A percentile compares a stretch with the other conserved stretches of the same genome.
phyloP scores from a whole-genome alignment of 2,888 invertebrate genomes.

The Diaphora mendica region DNA sequence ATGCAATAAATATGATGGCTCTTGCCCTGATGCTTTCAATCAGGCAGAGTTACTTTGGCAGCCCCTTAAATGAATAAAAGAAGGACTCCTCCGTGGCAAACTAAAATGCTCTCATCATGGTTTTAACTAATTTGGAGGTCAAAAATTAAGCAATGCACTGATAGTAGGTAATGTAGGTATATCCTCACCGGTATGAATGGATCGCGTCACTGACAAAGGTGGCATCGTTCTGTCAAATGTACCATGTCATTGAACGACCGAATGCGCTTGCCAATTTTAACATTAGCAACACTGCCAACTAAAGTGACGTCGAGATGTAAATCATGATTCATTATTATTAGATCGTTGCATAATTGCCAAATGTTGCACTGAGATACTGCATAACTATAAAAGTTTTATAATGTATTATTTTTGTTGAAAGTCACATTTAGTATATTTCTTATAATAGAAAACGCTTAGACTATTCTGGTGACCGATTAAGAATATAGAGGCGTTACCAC shows the following conservation, averaged over 20 bases:
- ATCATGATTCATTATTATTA: conserved; percentile 58
- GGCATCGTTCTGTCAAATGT: conserved; percentile 53
- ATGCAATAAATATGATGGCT: too few species aligned
- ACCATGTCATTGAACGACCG: conserved; percentile 72
- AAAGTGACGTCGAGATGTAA: conserved; percentile 37
- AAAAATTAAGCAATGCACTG: neutral
- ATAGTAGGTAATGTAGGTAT: neutral
- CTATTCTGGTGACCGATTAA: neutral
- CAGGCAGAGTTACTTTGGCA: too few species aligned
- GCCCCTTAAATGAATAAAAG: too few species aligned
- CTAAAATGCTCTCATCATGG: neutral
- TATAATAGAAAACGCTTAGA: neutral
- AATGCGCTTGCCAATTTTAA: conserved; percentile 52
- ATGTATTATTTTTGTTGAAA: neutral
- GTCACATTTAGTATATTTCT: neutral
- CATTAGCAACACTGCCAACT: conserved; percentile 45
- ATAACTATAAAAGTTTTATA: conserved; percentile 22
- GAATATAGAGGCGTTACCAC: too few species aligned
- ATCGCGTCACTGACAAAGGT: conserved; percentile 60
- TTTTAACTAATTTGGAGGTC: neutral
- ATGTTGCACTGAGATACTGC: conserved; percentile 39
- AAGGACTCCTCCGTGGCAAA: neutral
- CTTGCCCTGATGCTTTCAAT: too few species aligned
- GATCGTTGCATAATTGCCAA: conserved; percentile 56
- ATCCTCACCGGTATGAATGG: conserved; percentile 66